Evolutionary conservation across 2,797 vertebrate genomes (phyloP), one percentile per base, ranked within the genome.

Genomic region (Columba guinea): DNA sequence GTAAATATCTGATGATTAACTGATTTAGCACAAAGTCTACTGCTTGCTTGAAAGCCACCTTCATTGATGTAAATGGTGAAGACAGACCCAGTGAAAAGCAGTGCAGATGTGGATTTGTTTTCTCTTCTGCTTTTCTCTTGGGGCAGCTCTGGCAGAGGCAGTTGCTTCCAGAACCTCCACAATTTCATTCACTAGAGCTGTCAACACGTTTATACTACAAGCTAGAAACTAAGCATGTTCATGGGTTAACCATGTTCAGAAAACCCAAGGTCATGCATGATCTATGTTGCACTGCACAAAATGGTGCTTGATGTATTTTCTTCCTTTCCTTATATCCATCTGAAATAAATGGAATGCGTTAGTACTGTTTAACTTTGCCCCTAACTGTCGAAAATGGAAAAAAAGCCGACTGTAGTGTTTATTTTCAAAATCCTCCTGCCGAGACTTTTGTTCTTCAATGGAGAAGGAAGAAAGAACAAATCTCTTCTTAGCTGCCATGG

Each of bases 291-390:
- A 73, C 89, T 94, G 82, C 90, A 94, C n/a, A 71, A 95, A 93
- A 92, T 95, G 82, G 87, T 90, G 89, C 91, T 79, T 84, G 83
- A 79, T 92, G 78, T 44, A 3, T 96, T 97, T 95, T 96, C 92
- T 88, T 93, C 91, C 73, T 93, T 96, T 86, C 96, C 97, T 98
- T 98, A 96, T 46, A 97, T 97, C 93, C 95, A 12, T 94, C 95
- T 96, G 96, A 94, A 97, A 94, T 94, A 96, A 95, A 86, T 86
- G 89, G 91, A 97, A 93, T 92, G 93, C 95, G 96, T 97, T 97
- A 98, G 96, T 93, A 90, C 91, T 97, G 94, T 97, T 98, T 97
- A 97, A 97, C 92, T 96, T 90, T 73, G 81, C 88, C 87, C 87
- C 12, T 11, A 91, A 91, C 56, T 93, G 92, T 94, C 22, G 87